Conservation (phyloP, 53 echinoderm and acorn worm species). For the Astropecten irregularis region DNA sequence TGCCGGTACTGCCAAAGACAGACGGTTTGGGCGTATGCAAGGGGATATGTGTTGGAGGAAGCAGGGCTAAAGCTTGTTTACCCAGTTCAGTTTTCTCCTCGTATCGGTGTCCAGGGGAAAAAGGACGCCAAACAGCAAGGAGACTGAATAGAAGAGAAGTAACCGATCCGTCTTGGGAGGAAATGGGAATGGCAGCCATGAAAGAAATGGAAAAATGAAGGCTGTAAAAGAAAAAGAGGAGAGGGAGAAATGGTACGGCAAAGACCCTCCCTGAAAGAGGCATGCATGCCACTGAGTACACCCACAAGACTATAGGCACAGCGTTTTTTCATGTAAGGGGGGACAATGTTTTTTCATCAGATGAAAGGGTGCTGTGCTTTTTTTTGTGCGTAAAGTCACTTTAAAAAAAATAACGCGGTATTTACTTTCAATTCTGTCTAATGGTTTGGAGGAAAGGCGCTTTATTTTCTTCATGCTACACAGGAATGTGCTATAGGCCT, state of each 20-base stretch:
- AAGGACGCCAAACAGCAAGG: constrained; percentile 25
- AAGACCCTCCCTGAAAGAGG: too few relatives aligned
- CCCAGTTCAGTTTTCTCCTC: constrained; percentile 44
- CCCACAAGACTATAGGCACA: too few relatives aligned
- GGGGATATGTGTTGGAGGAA: constrained; percentile 13
- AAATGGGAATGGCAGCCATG: constrained; percentile 8
- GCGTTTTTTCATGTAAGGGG: too few relatives aligned
- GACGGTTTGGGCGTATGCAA: constrained; percentile 2
- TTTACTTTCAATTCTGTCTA: too few relatives aligned
- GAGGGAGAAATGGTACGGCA: not conserved
- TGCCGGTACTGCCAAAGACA: constrained; percentile 27
- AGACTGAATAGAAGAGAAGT: constrained; percentile 6
- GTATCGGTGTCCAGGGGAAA: constrained; percentile 6
- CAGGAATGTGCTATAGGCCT: too few relatives aligned
- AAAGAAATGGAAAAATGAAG: not conserved
- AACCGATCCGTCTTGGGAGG: constrained; percentile 27
- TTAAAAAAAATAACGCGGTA: too few relatives aligned
- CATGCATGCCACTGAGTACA: too few relatives aligned
- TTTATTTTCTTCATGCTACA: too few relatives aligned
- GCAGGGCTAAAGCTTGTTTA: constrained; percentile 41
- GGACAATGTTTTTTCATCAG: too few relatives aligned
- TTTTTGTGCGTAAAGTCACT: too few relatives aligned
- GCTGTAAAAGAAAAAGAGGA: not conserved
- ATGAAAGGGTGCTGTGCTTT: too few relatives aligned
- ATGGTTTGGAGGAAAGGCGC: too few relatives aligned